Evolutionary conservation across 1,140 invertebrate genomes (phyloP).

Genomic region (Caenorhabditis tropicalis): DNA sequence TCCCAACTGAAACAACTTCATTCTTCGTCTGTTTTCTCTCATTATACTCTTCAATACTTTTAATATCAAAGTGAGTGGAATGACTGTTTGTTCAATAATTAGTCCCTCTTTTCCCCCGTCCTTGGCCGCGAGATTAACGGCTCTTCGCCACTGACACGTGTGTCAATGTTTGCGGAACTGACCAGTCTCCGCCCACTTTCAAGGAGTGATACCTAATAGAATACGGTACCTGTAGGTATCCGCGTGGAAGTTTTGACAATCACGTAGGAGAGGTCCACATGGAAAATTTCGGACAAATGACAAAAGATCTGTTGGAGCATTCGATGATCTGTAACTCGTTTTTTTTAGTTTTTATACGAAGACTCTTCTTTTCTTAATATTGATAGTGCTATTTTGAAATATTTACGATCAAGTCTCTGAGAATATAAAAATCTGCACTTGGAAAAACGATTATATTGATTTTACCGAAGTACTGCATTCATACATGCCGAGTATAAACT

Average conservation of each 20-base stretch:
- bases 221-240: constrained; percentile 53
- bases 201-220: neutral
- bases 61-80: constrained; percentile 20
- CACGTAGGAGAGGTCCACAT: constrained; percentile 51
- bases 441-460: no score
- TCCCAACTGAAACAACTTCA: constrained; percentile 55
- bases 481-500: constrained; percentile 52
- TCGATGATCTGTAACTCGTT: neutral
- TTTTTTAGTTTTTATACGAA: neutral
- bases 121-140: constrained; percentile 31
- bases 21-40: neutral
- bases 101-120: constrained; percentile 42
- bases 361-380: no score
- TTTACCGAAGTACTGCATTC: constrained; percentile 37
- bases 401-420: no score
- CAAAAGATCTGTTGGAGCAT: constrained; percentile 45
- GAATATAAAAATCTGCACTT: no score
- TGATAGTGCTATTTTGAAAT: no score
- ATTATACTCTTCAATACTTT: constrained; percentile 7
- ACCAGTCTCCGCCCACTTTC: neutral
- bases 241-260: constrained; percentile 48
- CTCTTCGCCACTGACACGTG: constrained; percentile 42
- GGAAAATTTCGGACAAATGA: constrained; percentile 53
- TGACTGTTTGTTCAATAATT: constrained; percentile 23
- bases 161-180: constrained; percentile 34